Evolutionary conservation across 2,797 vertebrate species (phyloP), one percentile per base, ranked within the genome.

Genomic region (Tarsius wallacei): DNA sequence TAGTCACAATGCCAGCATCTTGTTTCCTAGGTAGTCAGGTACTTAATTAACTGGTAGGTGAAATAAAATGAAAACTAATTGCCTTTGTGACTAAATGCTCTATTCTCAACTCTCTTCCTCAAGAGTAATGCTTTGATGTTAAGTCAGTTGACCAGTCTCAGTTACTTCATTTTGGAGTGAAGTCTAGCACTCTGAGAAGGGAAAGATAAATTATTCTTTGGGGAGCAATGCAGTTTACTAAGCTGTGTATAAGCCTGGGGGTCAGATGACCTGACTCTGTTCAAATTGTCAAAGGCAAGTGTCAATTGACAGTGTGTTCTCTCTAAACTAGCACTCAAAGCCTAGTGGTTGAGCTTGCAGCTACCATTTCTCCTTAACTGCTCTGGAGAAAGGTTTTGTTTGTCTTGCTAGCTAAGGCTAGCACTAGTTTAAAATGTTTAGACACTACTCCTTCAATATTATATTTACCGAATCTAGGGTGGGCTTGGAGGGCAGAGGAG

Each of bases 171-270:
- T 98, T 96, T 97, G 57, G 90, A 97, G 87, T 97, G 88, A 97
- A 96, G 96, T 97, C 96, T 95, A 85, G 47, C 70, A 93, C 92
- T 97, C 88, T 83, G 96, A 87, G 96, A 78, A 96, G 87, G 63
- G 70, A 88, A 94, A 95, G 97, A 98, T 98, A 97, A 98, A 97
- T 98, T 96, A 96, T 97, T 97, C 98, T 98, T 98, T 90, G 31
- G 98, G 97, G 98, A 98, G 82, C 97, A 96, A 97, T 98, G 61
- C 88, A 88, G 96, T 98, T 97, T 97, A 95, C 97, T 95, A 96
- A 98, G 95, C 96, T 95, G 82, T 93, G 93, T 91, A 49, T 95
- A 90, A 97, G 96, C 92, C 86, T 96, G 86, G 86, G 89, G 97
- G 96, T 97, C 97, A 95, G 96, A 64, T 97, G 97, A 97, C 96